phyloP scores from a whole-genome alignment of 2,888 invertebrate species.

The Aphidius colemani region DNA sequence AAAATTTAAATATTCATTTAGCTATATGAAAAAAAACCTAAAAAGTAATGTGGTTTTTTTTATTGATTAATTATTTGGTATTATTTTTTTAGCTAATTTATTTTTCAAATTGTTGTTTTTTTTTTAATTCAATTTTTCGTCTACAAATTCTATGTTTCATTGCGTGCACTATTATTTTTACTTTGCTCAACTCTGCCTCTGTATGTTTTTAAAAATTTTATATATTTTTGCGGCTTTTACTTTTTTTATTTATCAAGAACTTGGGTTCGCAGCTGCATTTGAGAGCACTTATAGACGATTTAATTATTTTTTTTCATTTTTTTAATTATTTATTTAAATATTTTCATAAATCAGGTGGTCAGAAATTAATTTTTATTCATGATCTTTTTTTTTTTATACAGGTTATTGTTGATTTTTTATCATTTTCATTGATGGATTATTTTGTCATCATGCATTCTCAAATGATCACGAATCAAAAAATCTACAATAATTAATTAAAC shows the following conservation, averaged over 20 bases:
- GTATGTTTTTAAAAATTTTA: too few species aligned
- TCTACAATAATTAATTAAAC: too few species aligned
- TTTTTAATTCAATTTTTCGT: conserved; percentile 21
- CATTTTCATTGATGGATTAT: conserved; percentile 9
- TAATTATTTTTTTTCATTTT: too few species aligned
- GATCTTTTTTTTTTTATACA: conserved; percentile 1
- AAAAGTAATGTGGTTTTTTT: conserved; percentile 49
- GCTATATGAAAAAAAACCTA: conserved; percentile 52
- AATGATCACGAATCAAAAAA: too few species aligned
- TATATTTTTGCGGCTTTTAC: too few species aligned
- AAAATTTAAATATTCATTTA: conserved; percentile 25
- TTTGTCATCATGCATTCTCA: conserved; percentile 8
- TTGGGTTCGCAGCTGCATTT: too few species aligned
- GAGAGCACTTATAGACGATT: too few species aligned
- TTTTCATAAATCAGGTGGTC: too few species aligned
- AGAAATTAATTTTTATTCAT: too few species aligned
- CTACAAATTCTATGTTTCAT: conserved; percentile 27
- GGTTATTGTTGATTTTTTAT: conserved; percentile 4
- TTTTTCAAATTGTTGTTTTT: conserved; percentile 32
- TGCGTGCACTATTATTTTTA: conserved; percentile 29
- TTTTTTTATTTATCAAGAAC: too few species aligned
- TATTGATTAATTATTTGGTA: conserved; percentile 24
- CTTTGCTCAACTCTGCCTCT: conserved; percentile 24
- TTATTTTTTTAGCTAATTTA: conserved; percentile 5
- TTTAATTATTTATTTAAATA: too few species aligned